These are phyloP conservation scores for Ctenomys sociabilis DNA, from an alignment of 2,113 vertebrate species.

Conservation along the genomic window DNA sequence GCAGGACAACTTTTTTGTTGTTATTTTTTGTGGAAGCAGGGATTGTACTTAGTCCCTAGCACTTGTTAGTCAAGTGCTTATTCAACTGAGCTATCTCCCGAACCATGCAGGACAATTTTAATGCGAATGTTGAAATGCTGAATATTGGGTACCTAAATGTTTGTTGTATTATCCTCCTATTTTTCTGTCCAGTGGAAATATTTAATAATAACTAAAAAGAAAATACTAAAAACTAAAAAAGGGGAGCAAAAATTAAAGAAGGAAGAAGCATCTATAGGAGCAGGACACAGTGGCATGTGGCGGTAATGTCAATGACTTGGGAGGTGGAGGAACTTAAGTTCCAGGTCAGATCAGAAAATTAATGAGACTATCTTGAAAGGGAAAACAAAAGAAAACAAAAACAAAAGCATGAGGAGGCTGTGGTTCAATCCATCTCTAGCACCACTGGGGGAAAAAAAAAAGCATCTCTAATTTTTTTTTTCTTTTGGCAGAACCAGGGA, in stretches of 20 bases:
- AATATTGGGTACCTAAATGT: neutral
- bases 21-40: no score
- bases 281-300: neutral
- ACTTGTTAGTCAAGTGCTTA: no score
- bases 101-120: neutral
- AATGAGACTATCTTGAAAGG: neutral
- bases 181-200: constrained; percentile 13
- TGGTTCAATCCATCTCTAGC: neutral
- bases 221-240: neutral
- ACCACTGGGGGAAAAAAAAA: neutral
- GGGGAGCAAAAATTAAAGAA: neutral
- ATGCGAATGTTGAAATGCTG: neutral
- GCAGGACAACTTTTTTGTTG: neutral
- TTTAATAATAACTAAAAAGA: constrained; percentile 12
- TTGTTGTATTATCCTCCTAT: neutral
- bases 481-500: no score
- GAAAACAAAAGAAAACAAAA: neutral
- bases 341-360: neutral
- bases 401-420: neutral
- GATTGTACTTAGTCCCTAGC: no score
- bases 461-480: neutral
- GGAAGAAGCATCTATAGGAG: neutral
- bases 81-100: no score
- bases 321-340: neutral
- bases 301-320: neutral